Evolutionary conservation across 1,140 invertebrate species (phyloP).

Genomic region (Steinernema khuongi): DNA sequence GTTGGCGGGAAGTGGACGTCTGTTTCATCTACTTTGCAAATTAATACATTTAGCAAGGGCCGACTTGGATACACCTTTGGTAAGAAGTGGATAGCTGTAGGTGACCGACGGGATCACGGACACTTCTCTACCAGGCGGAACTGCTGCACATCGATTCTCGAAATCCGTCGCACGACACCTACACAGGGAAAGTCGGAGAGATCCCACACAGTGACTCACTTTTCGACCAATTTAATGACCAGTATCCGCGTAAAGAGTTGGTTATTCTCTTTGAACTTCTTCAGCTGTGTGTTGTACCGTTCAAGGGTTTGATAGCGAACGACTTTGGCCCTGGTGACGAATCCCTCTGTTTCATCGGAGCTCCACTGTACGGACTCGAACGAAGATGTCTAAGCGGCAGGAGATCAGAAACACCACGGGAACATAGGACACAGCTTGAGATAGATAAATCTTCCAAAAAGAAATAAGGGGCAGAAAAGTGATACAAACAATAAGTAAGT

Average conservation of each 20-base stretch:
- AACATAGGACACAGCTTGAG: no score
- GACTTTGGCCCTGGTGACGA: background rate
- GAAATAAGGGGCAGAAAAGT: no score
- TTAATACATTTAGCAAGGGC: background rate
- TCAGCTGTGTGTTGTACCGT: background rate
- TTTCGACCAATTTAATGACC: background rate
- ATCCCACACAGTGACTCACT: background rate
- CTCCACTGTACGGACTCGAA: background rate
- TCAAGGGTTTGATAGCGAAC: background rate
- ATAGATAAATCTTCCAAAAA: no score
- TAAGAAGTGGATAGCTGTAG: background rate
- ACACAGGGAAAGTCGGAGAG: background rate
- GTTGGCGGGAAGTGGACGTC: background rate
- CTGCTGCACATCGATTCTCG: background rate
- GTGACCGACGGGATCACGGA: background rate
- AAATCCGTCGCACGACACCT: background rate
- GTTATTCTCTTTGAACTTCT: slow-evolving; percentile 1
- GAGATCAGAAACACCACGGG: background rate
- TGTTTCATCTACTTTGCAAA: background rate
- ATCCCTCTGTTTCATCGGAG: background rate
- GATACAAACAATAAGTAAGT: no score
- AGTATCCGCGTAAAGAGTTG: background rate
- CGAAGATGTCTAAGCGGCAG: background rate
- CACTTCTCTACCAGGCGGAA: background rate
- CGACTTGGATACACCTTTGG: background rate